A percentile compares a stretch with the other conserved stretches of the same genome.
phyloP scores from a whole-genome alignment of 2,888 invertebrate species.

The Macrosoma leucophasiata region DNA sequence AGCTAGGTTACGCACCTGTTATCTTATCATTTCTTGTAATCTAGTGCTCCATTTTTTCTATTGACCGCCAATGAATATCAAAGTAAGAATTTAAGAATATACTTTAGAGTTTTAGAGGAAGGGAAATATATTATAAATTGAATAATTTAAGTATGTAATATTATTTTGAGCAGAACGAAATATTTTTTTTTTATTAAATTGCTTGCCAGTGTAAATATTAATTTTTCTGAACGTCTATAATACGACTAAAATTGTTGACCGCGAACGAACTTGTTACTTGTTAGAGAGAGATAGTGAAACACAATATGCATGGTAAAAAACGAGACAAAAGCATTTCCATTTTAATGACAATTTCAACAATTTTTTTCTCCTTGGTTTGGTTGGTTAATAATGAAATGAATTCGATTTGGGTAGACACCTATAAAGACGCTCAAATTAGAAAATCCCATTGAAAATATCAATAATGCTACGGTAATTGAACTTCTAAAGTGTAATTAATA shows the following conservation, averaged over 20 bases:
- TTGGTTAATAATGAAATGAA: constrained; percentile 39
- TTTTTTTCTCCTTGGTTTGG: too few species aligned
- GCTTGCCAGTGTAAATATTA: background rate
- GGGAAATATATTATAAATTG: constrained; percentile 3
- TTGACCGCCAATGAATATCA: constrained; percentile 52
- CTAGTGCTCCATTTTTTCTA: constrained; percentile 58
- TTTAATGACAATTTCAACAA: constrained; percentile 19
- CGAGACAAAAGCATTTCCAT: constrained; percentile 20
- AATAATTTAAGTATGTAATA: background rate
- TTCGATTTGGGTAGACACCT: constrained; percentile 47
- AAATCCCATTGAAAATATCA: constrained; percentile 41
- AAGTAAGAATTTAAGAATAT: too few species aligned
- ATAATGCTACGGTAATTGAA: constrained; percentile 50
- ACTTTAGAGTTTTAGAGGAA: too few species aligned
- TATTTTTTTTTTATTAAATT: background rate
- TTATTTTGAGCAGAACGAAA: too few species aligned
- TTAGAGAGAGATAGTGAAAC: constrained; percentile 20
- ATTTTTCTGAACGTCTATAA: constrained; percentile 39
- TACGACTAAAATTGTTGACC: constrained; percentile 25
- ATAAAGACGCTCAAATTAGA: constrained; percentile 50
- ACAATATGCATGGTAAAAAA: background rate
- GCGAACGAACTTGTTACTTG: background rate
- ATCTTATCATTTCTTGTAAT: constrained; percentile 68
- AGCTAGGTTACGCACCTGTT: constrained; percentile 54
- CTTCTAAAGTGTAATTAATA: constrained; percentile 19